Conservation (phyloP, 1,140 invertebrate species). For the Diachasma alloeum region DNA sequence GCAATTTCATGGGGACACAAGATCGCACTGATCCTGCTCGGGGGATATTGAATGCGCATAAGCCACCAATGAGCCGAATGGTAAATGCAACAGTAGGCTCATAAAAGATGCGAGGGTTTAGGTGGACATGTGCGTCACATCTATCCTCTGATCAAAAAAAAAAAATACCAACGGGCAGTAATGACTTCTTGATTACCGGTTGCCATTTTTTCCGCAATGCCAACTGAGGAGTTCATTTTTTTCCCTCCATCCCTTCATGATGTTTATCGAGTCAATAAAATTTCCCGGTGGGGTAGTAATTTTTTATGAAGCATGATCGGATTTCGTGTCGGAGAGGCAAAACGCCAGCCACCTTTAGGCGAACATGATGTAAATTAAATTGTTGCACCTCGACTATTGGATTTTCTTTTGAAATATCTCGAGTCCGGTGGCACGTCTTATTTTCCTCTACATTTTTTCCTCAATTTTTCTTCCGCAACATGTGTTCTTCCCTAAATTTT, state of each 20-base stretch:
- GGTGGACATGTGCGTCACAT: neutral
- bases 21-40: constrained; percentile 22
- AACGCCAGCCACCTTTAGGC: constrained; percentile 20
- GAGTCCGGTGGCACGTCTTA: too few species aligned
- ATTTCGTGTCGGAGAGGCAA: constrained; percentile 16
- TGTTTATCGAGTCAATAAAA: constrained; percentile 3
- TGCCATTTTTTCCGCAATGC: neutral
- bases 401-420: neutral
- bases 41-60: neutral
- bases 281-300: constrained; percentile 26
- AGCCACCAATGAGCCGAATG: neutral
- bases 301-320: constrained; percentile 30
- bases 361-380: constrained; percentile 36
- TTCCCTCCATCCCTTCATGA: neutral
- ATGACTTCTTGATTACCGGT: constrained; percentile 16
- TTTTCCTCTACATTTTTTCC: too few species aligned
- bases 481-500: too few species aligned
- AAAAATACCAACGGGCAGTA: neutral
- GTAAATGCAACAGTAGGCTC: neutral
- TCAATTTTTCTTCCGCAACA: too few species aligned
- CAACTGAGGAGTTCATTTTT: neutral
- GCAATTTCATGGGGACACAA: constrained; percentile 19
- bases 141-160: neutral
- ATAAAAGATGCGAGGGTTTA: neutral
- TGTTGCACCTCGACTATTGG: constrained; percentile 14